Base-by-base conservation (phyloP, 1,140 invertebrate species). In the Eriocheir sinensis region DNA sequence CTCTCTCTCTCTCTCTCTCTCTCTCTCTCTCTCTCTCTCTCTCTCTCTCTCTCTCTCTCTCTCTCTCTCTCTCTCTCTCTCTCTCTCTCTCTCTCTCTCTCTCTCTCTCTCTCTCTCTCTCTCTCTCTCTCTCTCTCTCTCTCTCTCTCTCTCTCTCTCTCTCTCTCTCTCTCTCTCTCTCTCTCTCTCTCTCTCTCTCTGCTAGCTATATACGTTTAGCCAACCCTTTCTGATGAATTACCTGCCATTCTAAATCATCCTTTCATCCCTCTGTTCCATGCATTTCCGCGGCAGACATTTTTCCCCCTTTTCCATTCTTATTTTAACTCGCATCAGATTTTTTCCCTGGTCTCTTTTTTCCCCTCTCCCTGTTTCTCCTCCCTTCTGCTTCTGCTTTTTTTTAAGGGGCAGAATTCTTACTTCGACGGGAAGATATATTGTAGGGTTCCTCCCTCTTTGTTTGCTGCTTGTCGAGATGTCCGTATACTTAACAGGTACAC, bases 101-200 rank as follows among this genome's bases (percentile, higher is more conserved):
- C 86, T 89, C 40, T 89, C 36, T 41, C 36, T 89, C 9, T 89
- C 86, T 41, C 27, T n/a, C 80, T 81, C 32, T 12, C 9, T 32
- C 72, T 92, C 91, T 83, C 38, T 83, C 91, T 81, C 72, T 44
- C 36, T 41, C 30, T 92, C 60, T 83, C 15, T 41, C 60, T 81
- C 0, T 53, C 89, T 89, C 86, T 89, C 86, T 89, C 86, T 89
- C 86, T 89, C n/a, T 48, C 88, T 48, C 44, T 48, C 44, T 48
- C 44, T 48, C 32, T 21, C 48, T 72, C 53, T 27, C 34, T n/a
- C 30, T 72, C 53, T 53, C 34, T 36, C 8, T 21, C 44, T 9
- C n/a, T n/a, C 30, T 44, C 32, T 27, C 27, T 6, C 32, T 30
- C 30, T 30, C 40, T 0, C n/a, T 41, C 40, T n/a, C 15, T 40